Evolutionary conservation across 2,113 vertebrate species (phyloP).

Genomic region (Glareola pratincola): DNA sequence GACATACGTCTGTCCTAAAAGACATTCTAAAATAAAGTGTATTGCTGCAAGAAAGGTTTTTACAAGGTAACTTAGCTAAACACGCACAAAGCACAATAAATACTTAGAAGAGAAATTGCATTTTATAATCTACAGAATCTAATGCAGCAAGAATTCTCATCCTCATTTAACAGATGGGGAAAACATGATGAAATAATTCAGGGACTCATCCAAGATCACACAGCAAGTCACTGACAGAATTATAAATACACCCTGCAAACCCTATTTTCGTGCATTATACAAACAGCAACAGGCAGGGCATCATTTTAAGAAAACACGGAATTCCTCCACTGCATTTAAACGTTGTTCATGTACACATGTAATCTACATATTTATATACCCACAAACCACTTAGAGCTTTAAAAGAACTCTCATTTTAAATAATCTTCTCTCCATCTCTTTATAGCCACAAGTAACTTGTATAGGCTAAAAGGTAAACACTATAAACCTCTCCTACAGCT

Average conservation of each 20-base stretch:
- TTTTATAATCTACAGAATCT: not conserved
- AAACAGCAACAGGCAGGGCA: not conserved
- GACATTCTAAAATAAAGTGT: not conserved
- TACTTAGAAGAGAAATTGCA: not conserved
- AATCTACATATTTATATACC: not conserved
- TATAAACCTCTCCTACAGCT: not conserved
- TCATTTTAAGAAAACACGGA: not conserved
- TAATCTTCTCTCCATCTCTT: not conserved
- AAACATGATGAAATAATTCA: not conserved
- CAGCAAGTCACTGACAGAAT: not conserved
- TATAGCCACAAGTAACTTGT: not conserved
- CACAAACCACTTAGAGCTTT: not conserved
- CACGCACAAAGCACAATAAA: not conserved
- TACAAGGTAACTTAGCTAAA: not conserved
- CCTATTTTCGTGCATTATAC: not conserved
- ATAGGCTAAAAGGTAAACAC: not conserved
- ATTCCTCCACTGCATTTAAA: not conserved
- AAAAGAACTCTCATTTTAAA: not conserved
- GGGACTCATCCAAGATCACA: not conserved
- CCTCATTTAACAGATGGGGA: not conserved
- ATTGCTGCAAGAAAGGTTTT: not conserved
- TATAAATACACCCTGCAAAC: not conserved
- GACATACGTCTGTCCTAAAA: not conserved
- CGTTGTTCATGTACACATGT: not conserved
- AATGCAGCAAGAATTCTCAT: not conserved